Conservation (phyloP, 2,797 vertebrate species). For the Gallirallus australis region DNA sequence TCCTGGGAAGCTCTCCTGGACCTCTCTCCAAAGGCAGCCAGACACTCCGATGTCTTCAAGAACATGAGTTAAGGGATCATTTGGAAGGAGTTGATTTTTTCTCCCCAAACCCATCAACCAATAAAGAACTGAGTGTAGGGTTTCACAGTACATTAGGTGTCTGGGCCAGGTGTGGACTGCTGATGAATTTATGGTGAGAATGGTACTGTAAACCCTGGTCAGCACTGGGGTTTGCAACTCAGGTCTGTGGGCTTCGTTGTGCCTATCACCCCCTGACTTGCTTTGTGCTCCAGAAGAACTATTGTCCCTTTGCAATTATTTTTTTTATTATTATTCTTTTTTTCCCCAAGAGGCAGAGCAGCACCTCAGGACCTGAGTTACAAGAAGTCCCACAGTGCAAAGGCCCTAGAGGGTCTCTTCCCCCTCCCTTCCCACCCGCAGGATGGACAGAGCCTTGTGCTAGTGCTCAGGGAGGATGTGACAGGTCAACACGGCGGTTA, state of each 20-base stretch:
- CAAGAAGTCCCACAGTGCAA: not conserved
- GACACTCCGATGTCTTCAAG: not conserved
- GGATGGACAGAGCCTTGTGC: rapidly evolving
- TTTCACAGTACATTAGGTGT: not conserved
- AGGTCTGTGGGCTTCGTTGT: not conserved
- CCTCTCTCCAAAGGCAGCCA: not conserved
- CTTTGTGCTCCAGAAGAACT: not conserved
- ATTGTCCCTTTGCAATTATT: too few species aligned
- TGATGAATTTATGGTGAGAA: not conserved
- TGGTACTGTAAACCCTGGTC: not conserved
- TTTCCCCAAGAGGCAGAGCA: not conserved
- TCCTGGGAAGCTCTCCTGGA: not conserved
- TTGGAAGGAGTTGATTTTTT: not conserved
- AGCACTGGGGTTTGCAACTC: rapidly evolving
- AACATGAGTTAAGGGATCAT: not conserved
- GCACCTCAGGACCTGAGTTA: not conserved
- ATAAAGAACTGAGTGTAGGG: not conserved
- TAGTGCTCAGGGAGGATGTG: not conserved
- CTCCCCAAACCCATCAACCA: not conserved
- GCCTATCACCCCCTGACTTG: not conserved
- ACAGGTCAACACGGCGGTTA: not conserved
- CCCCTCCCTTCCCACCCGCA: rapidly evolving
- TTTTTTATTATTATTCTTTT: too few species aligned
- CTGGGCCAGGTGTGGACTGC: not conserved
- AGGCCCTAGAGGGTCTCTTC: not conserved